Evolutionary conservation across 1,140 invertebrate genomes (phyloP).

Genomic region (Tetraneura akinire): DNA sequence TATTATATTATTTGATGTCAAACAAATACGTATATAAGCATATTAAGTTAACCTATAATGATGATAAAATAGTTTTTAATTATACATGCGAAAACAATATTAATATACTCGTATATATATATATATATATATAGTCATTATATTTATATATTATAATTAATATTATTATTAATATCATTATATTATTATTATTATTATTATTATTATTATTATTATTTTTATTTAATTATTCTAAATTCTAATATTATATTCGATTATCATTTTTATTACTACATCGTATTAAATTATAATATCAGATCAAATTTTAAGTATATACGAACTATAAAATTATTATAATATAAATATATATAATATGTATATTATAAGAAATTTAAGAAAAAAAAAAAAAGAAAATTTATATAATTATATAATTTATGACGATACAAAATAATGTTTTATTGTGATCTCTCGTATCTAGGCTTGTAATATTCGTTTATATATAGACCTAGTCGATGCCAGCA

Average conservation of each 20-base stretch:
- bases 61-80: constrained; percentile 13
- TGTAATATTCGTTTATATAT: constrained; percentile 7
- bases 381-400: too few relatives aligned
- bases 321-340: neutral
- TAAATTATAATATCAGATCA: constrained; percentile 40
- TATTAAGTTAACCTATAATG: constrained; percentile 28
- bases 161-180: neutral
- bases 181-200: constrained; percentile 32
- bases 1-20: neutral
- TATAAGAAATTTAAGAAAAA: neutral
- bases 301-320: constrained; percentile 18
- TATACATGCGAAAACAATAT: neutral
- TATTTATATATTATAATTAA: constrained; percentile 28
- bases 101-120: constrained; percentile 40
- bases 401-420: neutral
- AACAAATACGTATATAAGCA: neutral
- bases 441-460: constrained; percentile 33
- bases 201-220: constrained; percentile 35
- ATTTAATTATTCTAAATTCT: constrained; percentile 17
- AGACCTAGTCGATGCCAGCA: constrained; percentile 7
- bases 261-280: too few relatives aligned
- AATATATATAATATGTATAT: neutral
- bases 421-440: constrained; percentile 6
- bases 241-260: too few relatives aligned
- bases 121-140: constrained; percentile 39